These are phyloP conservation scores for Mastomys coucha DNA, from an alignment of 2,113 vertebrate species.

Conservation along the genomic window DNA sequence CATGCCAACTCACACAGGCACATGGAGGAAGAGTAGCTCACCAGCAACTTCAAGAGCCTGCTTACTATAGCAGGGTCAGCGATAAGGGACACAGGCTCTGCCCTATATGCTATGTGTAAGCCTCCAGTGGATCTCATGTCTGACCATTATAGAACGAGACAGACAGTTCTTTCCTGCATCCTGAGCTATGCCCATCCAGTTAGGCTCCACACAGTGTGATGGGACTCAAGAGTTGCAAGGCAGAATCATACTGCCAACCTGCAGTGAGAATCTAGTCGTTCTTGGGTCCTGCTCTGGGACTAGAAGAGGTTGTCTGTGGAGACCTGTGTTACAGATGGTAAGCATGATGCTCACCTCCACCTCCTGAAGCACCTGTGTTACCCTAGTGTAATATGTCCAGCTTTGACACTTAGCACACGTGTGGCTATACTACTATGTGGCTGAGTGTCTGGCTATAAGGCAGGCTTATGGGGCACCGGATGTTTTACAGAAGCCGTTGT, in stretches of 20 bases:
- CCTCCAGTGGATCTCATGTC: background rate
- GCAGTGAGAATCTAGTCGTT: too few relatives aligned
- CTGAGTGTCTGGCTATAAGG: background rate
- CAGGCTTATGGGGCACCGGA: background rate
- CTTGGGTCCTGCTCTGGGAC: background rate
- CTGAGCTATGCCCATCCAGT: background rate
- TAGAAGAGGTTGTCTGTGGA: background rate
- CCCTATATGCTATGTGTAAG: background rate
- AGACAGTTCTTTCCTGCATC: background rate
- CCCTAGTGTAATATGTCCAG: background rate
- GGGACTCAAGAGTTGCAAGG: background rate
- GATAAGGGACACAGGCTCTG: background rate
- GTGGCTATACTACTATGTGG: too few relatives aligned
- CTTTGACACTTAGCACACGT: background rate
- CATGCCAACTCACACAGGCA: background rate
- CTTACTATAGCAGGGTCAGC: background rate
- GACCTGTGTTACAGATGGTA: too few relatives aligned
- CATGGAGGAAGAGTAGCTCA: background rate
- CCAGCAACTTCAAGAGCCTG: background rate
- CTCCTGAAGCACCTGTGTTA: background rate
- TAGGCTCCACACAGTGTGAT: background rate
- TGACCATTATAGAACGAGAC: background rate
- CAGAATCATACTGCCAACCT: background rate
- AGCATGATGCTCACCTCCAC: background rate
- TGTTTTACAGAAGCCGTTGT: background rate